phyloP scores from a whole-genome alignment of 2,888 invertebrate genomes.

The Sarcophaga variegata region DNA sequence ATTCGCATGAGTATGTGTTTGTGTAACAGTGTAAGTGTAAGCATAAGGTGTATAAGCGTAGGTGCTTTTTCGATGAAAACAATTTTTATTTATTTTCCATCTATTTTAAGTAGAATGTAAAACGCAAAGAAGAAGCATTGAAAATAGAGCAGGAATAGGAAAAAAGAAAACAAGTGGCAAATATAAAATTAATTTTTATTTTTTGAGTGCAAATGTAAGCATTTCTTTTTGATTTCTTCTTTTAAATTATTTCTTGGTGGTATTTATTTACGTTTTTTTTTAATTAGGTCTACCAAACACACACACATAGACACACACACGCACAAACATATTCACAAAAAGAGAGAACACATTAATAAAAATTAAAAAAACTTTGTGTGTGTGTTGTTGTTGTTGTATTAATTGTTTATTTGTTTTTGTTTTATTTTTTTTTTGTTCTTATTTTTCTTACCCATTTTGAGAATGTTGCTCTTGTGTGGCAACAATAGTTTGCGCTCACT shows the following conservation, averaged over 20 bases:
- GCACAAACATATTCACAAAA: constrained; percentile 7
- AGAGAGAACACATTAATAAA: not conserved
- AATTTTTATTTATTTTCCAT: not conserved
- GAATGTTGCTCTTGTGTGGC: constrained; percentile 78
- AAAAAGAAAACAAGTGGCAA: not conserved
- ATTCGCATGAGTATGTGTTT: not conserved
- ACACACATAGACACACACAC: constrained; percentile 23
- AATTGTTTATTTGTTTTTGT: constrained; percentile 38
- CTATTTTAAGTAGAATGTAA: not conserved
- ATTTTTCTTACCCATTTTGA: constrained; percentile 80
- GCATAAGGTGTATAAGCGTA: too few relatives aligned
- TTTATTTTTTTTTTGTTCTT: constrained; percentile 27
- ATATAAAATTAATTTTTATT: not conserved
- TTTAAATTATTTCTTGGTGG: constrained; percentile 26
- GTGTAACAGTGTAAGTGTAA: not conserved
- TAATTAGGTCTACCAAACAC: constrained; percentile 39
- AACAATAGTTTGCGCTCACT: constrained; percentile 79
- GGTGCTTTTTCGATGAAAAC: too few relatives aligned
- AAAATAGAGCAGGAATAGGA: not conserved
- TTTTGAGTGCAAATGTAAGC: constrained; percentile 47
- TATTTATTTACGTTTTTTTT: constrained; percentile 30
- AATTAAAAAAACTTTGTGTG: not conserved
- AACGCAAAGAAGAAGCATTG: not conserved
- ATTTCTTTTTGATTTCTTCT: constrained; percentile 10
- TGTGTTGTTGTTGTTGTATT: not conserved